Evolutionary conservation across 2,888 invertebrate species (phyloP).

Genomic region (Gymnosoma rotundatum): DNA sequence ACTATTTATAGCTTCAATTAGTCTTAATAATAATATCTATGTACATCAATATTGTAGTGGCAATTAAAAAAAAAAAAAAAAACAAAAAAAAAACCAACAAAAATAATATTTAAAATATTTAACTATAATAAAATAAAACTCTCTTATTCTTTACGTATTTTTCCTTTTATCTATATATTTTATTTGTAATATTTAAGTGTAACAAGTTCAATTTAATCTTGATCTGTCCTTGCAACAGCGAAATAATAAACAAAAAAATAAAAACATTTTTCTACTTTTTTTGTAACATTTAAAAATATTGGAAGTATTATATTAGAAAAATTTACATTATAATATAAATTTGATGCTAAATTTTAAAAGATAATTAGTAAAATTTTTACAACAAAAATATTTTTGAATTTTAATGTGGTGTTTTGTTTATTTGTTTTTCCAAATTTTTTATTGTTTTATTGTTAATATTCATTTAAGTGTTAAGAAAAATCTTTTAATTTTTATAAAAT

Average conservation of each 20-base stretch:
- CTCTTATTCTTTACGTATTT: conserved; percentile 14
- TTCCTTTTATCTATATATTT: neutral
- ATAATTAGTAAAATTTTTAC: conserved; percentile 70
- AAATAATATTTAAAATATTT: conserved; percentile 12
- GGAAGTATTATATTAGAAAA: conserved; percentile 67
- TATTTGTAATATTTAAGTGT: neutral
- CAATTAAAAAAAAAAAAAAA: conserved; percentile 44
- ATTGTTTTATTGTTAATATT: conserved; percentile 45
- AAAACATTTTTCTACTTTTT: conserved; percentile 45
- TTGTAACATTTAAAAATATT: conserved; percentile 62
- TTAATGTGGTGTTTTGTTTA: conserved; percentile 36
- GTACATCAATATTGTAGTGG: conserved; percentile 58
- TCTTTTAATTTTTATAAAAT: conserved; percentile 58
- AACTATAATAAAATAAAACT: neutral
- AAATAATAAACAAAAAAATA: conserved; percentile 3
- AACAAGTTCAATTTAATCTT: neutral
- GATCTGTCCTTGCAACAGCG: neutral
- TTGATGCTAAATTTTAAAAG: conserved; percentile 59
- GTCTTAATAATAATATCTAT: conserved; percentile 35
- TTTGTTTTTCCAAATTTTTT: conserved; percentile 49
- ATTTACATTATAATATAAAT: conserved; percentile 50
- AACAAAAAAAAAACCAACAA: no score
- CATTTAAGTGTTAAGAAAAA: conserved; percentile 48
- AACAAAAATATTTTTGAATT: conserved; percentile 49
- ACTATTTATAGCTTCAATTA: conserved; percentile 50